Base-by-base conservation (phyloP, 2,888 invertebrate genomes). In the Leucania comma region DNA sequence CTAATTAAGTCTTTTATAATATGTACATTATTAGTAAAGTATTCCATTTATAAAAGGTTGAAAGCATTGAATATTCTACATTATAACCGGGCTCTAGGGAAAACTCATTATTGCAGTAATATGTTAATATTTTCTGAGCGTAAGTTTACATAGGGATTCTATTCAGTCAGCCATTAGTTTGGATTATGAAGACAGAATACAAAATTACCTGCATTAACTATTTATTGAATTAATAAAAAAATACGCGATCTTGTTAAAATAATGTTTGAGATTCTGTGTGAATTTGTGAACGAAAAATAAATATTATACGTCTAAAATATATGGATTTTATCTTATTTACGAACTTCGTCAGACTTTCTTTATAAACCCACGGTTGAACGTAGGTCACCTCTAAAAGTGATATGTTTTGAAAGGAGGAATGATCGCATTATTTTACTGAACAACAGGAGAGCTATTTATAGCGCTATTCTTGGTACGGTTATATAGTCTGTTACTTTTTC, bases 41-140 rank as follows among this genome's bases (percentile, higher is more conserved):
- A 38, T 51, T 46, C 26, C 14, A 32, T 73, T 20, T 38, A 22
- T 60, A 56, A 61, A 72, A 71, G 60, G 42, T 58, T 71, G 60
- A 66, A 76, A 59, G 14, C 66, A 77, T 72, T 81, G 74, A 75
- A 81, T 80, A 81, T 80, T 84, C 70, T 75, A 75, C 29, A 71
- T 64, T 68, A 75, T 72, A 71, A 70, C 67, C 75, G 64, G 51
- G 50, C 60, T 35, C 35, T 60, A 51, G 35, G 54, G 38, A 72
- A 69, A 72, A 73, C 64, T 67, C 67, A 69, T 78, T 72, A 65
- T 78, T 78, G 72, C 67, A 75, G 69, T 80, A 78, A 54, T 71
- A 77, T 78, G 62, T 68, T 75, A 71, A 82, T 78, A 80, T 84
- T 83, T 78, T 80, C 62, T 53, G 53, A 82, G 72, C 59, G 29